A percentile compares a stretch with the other conserved stretches of the same genome.
These are phyloP conservation scores for Lepus americanus DNA, from an alignment of 2,113 vertebrate species.

Conservation along the genomic window DNA sequence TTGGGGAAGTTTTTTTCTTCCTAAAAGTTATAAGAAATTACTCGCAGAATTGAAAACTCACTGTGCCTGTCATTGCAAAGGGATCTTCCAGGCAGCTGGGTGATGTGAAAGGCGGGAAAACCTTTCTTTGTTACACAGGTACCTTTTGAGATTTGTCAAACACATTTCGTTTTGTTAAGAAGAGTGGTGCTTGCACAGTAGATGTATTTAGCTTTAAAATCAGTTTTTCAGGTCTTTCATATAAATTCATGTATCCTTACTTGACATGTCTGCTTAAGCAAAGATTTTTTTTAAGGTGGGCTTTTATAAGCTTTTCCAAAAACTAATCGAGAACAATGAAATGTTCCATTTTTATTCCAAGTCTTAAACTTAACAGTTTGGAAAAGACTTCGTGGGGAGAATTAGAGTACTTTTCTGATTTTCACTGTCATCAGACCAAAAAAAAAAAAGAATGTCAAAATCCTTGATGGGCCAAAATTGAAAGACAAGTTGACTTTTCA, in stretches of 20 bases:
- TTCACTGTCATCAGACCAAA: neutral
- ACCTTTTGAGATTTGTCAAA: slow-evolving; percentile 45
- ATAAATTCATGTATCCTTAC: slow-evolving; percentile 53
- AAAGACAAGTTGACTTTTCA: slow-evolving; percentile 49
- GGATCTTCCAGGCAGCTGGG: neutral
- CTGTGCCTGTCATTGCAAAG: neutral
- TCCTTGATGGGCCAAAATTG: neutral
- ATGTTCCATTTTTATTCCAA: slow-evolving; percentile 31
- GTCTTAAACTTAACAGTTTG: slow-evolving; percentile 34
- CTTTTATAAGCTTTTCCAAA: slow-evolving; percentile 57
- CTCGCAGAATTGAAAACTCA: slow-evolving; percentile 51
- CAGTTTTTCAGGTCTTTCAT: slow-evolving; percentile 33
- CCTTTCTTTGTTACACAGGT: neutral
- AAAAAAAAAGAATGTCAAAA: neutral
- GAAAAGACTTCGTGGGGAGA: slow-evolving; percentile 8
- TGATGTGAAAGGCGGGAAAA: neutral
- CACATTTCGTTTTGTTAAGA: neutral
- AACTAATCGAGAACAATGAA: slow-evolving; percentile 42
- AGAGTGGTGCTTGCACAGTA: neutral
- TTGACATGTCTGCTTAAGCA: slow-evolving; percentile 26
- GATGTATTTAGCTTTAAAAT: slow-evolving; percentile 58
- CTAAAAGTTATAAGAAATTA: slow-evolving; percentile 27
- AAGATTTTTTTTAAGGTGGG: slow-evolving; percentile 29
- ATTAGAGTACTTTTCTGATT: slow-evolving; percentile 25
- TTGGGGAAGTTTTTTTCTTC: neutral